phyloP scores from a whole-genome alignment of 2,113 vertebrate species.

The Mandrillus leucophaeus region DNA sequence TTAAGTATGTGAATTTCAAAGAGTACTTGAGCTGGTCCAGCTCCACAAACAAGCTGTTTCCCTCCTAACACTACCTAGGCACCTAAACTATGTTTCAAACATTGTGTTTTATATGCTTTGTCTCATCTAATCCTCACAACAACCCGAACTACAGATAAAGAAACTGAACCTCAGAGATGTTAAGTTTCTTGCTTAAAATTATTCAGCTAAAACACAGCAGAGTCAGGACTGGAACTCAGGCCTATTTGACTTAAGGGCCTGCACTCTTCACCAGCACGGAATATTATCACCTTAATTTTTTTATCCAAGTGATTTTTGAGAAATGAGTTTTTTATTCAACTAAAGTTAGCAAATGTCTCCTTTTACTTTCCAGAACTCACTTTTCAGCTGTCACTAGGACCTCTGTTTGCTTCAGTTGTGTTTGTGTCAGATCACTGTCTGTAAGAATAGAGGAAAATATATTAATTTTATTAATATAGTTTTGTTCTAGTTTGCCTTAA shows the following conservation, averaged over 20 bases:
- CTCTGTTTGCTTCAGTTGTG: constrained; percentile 65
- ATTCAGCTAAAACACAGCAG: background rate
- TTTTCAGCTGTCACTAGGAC: constrained; percentile 79
- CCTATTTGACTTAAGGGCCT: background rate
- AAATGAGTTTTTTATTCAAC: background rate
- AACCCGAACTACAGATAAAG: background rate
- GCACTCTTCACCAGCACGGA: background rate
- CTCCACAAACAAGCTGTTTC: background rate
- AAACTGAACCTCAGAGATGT: background rate
- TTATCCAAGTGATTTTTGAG: constrained; percentile 23
- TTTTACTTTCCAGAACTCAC: constrained; percentile 73
- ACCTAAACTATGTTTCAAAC: background rate
- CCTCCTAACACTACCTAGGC: background rate
- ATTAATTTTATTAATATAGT: background rate
- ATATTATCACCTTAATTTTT: background rate
- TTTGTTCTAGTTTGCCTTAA: background rate
- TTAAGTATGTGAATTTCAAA: background rate
- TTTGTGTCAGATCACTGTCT: constrained; percentile 66
- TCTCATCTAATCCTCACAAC: background rate
- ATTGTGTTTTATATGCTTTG: background rate
- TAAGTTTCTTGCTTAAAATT: background rate
- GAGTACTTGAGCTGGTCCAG: background rate
- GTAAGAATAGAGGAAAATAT: constrained; percentile 33
- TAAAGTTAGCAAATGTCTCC: background rate
- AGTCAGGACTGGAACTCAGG: background rate